Base-by-base conservation (phyloP, 2,797 vertebrate genomes). In the Trachurus trachurus region DNA sequence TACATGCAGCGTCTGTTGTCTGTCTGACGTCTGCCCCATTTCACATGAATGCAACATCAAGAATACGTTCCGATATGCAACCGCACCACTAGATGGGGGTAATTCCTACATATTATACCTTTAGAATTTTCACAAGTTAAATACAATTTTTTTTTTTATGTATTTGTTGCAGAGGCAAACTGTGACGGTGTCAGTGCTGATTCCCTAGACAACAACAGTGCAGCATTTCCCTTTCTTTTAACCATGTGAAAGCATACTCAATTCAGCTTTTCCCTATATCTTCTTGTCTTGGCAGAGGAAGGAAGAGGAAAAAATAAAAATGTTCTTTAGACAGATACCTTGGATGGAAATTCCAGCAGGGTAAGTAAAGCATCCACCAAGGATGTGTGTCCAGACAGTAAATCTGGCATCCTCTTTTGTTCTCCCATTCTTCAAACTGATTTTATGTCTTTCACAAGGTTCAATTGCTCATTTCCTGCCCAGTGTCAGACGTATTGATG, bases 391-490 rank as follows among this genome's bases (percentile, higher is more conserved):
- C 67, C 21, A 42, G 39, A 65, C 64, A 82, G 37, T 54, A 52
- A 71, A 76, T 16, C 16, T 1, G 47, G 49, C 61, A 50, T 73
- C 62, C 44, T 63, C 49, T 65, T 83, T 76, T 73, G 31, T 68
- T 73, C 57, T 62, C 7, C 42, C n/a, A 54, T 80, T 61, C 70
- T 65, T 85, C 72, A 81, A 60, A 68, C 37, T 29, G 52, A 82
- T 71, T 72, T 53, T 53, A 78, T 56, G 37, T 56, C 44, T 80
- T 81, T 74, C 42, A 68, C 52, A 66, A 84, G 73, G 57, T 70
- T 73, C 62, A 77, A 56, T 39, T 66, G 31, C 57, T 74, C 31
- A 66, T 88, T 59, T 78, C 52, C 66, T 76, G 61, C 29, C 58
- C 40, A 44, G 12, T 63, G 53, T 44, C 54, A 80, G 72, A 54